Base-by-base conservation (phyloP, 2,113 vertebrate genomes). In the Perca schrenkii region DNA sequence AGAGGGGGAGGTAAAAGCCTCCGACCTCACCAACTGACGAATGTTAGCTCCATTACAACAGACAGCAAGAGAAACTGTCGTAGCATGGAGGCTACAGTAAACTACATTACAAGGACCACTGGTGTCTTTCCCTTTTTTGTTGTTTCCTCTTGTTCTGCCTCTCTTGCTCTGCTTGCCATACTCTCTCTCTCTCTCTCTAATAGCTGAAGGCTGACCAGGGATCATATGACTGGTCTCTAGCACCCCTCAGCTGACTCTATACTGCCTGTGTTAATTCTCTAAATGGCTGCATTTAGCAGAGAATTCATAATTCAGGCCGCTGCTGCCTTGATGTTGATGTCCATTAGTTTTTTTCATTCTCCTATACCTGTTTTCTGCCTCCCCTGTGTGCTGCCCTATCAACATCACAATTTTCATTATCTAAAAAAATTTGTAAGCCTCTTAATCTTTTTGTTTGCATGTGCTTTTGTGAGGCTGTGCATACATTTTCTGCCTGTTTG, bases 141-240 rank as follows among this genome's bases (percentile, higher is more conserved):
- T 31, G 22, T 57, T 73, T 62, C 54, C 19, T 60, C 40, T 73
- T 50, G n/a, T 49, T 58, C 61, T 68, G 70, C n/a, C 22, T 75
- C 34, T 64, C 74, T 16, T 28, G 16, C 13, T 50, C 47, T 77
- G 47, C 50, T 58, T 65, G 16, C 61, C 57, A 43, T 50, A 21
- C 36, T 65, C 62, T 63, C 53, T 65, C 46, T 69, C 66, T 57
- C 71, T 72, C 74, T 67, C 67, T 63, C 72, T 92, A 91, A 92
- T 86, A 85, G 63, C 82, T 88, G 22, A 70, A 65, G 62, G 64
- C 83, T 91, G 93, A 93, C 91, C 79, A 79, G 58, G 34, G 70
- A 86, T 94, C 92, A 94, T 90, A 88, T 94, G 92, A 94, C 88
- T n/a, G 14, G 58, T 22, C 86, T 75, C 47, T 79, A 84, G 63